Conservation (phyloP, 2,113 vertebrate genomes). For the Papio anubis region DNA sequence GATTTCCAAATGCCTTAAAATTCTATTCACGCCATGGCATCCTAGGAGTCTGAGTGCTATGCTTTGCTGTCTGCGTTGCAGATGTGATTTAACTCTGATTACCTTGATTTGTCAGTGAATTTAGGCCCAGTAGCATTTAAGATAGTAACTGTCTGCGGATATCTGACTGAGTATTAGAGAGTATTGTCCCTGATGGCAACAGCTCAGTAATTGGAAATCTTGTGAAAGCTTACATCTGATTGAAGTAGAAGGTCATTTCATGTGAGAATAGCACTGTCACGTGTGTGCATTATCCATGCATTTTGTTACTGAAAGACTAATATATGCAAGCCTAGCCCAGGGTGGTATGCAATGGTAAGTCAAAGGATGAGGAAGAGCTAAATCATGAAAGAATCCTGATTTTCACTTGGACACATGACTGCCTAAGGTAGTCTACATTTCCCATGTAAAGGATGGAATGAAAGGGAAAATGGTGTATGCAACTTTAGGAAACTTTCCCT, state of each 20-base stretch:
- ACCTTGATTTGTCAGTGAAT: slow-evolving; percentile 45
- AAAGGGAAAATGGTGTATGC: not conserved
- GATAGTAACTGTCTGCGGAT: not conserved
- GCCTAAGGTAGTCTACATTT: not conserved
- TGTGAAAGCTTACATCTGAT: not conserved
- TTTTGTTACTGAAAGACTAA: not conserved
- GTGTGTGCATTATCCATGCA: not conserved
- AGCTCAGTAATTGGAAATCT: not conserved
- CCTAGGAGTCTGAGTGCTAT: not conserved
- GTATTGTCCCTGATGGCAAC: slow-evolving; percentile 11
- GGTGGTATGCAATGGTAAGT: not conserved
- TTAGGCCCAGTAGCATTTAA: slow-evolving; percentile 7
- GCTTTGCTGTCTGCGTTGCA: not conserved
- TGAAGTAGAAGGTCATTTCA: slow-evolving; percentile 37
- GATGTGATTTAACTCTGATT: slow-evolving; percentile 40
- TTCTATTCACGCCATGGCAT: not conserved
- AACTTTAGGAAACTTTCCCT: not conserved
- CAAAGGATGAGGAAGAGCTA: not conserved
- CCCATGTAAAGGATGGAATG: not conserved
- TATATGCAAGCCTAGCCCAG: not conserved
- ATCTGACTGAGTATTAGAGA: not conserved
- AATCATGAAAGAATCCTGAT: not conserved
- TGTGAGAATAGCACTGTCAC: not conserved
- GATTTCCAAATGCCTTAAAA: not conserved
- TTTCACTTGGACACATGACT: not conserved